These are phyloP conservation scores for Agrenia bidenticulata DNA, from an alignment of 2,888 invertebrate species.

Conservation along the genomic window DNA sequence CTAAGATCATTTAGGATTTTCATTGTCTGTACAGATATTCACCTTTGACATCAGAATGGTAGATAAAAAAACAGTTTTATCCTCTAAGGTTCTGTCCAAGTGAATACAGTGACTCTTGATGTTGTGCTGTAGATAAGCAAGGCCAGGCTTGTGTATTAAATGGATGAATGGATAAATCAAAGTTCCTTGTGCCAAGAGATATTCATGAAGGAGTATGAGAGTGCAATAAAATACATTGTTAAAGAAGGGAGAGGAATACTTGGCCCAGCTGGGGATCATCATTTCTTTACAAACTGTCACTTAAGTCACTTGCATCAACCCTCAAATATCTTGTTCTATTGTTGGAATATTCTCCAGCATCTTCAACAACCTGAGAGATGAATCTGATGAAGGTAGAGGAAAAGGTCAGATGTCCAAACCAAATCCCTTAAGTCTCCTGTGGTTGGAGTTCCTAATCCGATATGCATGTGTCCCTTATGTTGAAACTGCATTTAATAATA, in stretches of 20 bases:
- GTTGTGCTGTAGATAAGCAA: too few relatives aligned
- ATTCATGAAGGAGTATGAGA: slow-evolving; percentile 15
- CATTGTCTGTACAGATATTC: slow-evolving; percentile 5
- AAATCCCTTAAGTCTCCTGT: neutral
- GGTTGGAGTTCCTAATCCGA: too few relatives aligned
- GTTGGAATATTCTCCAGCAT: slow-evolving; percentile 9
- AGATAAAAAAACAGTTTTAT: neutral
- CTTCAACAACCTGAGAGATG: neutral
- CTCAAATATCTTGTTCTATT: slow-evolving; percentile 13
- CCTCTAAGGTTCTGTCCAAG: neutral
- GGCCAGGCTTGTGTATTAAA: neutral
- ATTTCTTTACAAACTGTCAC: slow-evolving; percentile 48
- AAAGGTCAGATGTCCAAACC: slow-evolving; percentile 5
- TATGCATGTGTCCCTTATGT: too few relatives aligned
- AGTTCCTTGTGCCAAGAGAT: slow-evolving; percentile 5
- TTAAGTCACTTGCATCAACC: slow-evolving; percentile 28
- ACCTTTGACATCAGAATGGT: slow-evolving; percentile 12
- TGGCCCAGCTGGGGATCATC: slow-evolving; percentile 45
- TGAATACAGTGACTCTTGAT: too few relatives aligned
- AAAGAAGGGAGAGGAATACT: slow-evolving; percentile 10
- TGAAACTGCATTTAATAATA: too few relatives aligned
- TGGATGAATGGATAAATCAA: slow-evolving; percentile 14
- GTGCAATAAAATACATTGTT: slow-evolving; percentile 19
- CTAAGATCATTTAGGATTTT: slow-evolving; percentile 8
- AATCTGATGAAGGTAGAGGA: neutral